Conservation (phyloP, 2,888 invertebrate species). For the Stenoptilia bipunctidactyla region DNA sequence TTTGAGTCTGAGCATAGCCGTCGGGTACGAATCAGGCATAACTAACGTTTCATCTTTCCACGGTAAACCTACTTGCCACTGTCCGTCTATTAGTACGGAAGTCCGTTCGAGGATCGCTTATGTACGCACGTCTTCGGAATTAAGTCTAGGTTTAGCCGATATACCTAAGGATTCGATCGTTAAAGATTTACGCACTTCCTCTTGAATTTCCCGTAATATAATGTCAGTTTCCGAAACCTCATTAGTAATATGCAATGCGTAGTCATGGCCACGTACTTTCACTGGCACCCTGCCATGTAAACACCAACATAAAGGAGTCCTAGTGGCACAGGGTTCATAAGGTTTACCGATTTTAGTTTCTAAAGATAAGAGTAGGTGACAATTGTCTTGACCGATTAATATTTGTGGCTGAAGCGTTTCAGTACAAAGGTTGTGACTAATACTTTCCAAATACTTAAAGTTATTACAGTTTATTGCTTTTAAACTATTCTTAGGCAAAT, state of each 20-base stretch:
- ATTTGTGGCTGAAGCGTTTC: constrained; percentile 6
- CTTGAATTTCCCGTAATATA: constrained; percentile 1
- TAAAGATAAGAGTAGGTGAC: constrained; percentile 8
- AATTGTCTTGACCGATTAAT: constrained; percentile 11
- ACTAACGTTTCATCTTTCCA: constrained; percentile 14
- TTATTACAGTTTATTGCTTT: background rate
- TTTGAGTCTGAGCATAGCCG: constrained; percentile 7
- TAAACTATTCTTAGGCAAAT: constrained; percentile 6
- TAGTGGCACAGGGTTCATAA: too few relatives aligned
- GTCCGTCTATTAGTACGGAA: constrained; percentile 11
- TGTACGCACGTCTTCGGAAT: constrained; percentile 10
- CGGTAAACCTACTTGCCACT: constrained; percentile 18
- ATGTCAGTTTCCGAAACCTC: background rate
- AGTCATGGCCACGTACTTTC: background rate
- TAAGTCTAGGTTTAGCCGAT: constrained; percentile 8
- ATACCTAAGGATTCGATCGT: constrained; percentile 12
- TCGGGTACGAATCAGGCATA: constrained; percentile 12
- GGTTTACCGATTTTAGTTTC: constrained; percentile 5
- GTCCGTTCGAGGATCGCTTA: constrained; percentile 10
- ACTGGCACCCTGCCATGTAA: constrained; percentile 4
- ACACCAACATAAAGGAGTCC: constrained; percentile 11
- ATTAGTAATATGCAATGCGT: background rate
- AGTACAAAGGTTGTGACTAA: background rate
- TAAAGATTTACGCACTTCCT: constrained; percentile 7
- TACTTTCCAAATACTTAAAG: constrained; percentile 2